Evolutionary conservation across 2,113 vertebrate species (phyloP).

Genomic region (Tapirus terrestris): DNA sequence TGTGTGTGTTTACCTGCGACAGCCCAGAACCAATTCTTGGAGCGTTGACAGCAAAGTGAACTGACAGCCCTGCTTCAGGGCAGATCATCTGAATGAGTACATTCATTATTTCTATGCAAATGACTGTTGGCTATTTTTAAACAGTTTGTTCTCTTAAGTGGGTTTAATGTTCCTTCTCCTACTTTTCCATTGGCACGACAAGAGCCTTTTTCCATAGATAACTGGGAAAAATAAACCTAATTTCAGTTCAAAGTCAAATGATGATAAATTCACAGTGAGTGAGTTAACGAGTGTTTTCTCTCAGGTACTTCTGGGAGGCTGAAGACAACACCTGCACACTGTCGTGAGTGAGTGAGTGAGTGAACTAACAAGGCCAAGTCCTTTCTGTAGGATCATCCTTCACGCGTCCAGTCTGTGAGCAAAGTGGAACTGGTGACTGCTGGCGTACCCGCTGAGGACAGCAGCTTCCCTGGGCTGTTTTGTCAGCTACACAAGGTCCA

Average conservation of each 20-base stretch:
- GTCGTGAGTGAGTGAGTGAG: neutral
- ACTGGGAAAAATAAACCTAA: slow-evolving; percentile 11
- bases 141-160: neutral
- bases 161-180: neutral
- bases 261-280: neutral
- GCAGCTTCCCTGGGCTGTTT: neutral
- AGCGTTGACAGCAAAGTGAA: no score
- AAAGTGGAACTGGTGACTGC: no score
- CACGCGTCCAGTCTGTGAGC: accelerated
- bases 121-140: neutral
- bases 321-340: neutral
- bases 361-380: neutral
- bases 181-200: neutral
- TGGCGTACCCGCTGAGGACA: neutral
- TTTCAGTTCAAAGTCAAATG: neutral
- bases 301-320: neutral
- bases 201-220: neutral
- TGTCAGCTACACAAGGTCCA: neutral
- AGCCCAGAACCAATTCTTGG: neutral
- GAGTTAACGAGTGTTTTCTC: neutral
- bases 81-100: neutral
- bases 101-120: neutral
- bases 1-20: accelerated
- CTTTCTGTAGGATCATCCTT: neutral
- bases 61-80: neutral